Evolutionary conservation across 2,113 vertebrate genomes (phyloP).

Genomic region (Pimephales promelas): DNA sequence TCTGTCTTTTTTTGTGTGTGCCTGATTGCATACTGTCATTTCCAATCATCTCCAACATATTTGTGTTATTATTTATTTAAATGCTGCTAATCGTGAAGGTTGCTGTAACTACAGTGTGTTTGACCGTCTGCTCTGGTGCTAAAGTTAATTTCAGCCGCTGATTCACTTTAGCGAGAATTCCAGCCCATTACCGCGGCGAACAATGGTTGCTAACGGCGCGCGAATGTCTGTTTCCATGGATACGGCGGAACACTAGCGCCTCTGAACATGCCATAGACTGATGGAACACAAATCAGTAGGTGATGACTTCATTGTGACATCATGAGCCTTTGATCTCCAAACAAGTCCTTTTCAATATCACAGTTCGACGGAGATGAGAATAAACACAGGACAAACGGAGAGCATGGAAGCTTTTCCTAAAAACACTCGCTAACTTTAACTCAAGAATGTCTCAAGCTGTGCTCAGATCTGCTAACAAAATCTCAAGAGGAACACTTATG

Average conservation of each 20-base stretch:
- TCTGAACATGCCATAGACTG: constrained; percentile 44
- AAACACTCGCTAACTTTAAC: too few relatives aligned
- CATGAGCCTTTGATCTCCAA: neutral
- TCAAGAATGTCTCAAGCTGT: too few relatives aligned
- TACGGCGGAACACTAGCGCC: constrained; percentile 60
- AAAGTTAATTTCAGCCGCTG: constrained; percentile 61
- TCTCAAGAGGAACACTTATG: too few relatives aligned
- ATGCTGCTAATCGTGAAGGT: neutral
- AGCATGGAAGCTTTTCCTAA: too few relatives aligned
- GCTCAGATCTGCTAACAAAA: too few relatives aligned
- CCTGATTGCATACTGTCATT: neutral
- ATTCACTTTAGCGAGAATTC: constrained; percentile 69
- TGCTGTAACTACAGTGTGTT: constrained; percentile 50
- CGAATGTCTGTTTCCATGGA: constrained; percentile 77
- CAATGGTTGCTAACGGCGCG: constrained; percentile 65
- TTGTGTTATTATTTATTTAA: neutral
- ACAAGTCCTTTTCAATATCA: neutral
- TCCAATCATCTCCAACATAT: neutral
- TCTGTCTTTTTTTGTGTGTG: neutral
- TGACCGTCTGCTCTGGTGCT: constrained; percentile 47
- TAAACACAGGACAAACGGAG: too few relatives aligned
- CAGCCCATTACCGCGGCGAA: constrained; percentile 68
- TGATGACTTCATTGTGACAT: constrained; percentile 25
- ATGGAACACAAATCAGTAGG: constrained; percentile 38
- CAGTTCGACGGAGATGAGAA: neutral